Evolutionary conservation across 2,888 invertebrate genomes (phyloP).

Genomic region (Idaea straminata): DNA sequence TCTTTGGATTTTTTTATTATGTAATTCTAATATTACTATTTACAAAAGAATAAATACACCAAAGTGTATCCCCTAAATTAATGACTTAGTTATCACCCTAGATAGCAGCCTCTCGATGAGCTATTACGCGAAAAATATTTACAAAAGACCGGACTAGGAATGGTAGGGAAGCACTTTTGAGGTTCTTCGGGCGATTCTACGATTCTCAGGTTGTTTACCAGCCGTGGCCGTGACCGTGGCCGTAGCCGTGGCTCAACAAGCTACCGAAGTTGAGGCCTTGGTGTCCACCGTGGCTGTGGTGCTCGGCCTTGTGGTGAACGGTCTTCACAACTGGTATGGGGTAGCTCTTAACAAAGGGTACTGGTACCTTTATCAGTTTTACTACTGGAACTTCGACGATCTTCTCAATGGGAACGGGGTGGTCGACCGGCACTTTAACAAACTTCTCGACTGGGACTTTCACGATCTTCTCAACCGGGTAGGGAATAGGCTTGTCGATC

Average conservation of each 20-base stretch:
- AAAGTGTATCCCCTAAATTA: constrained; percentile 63
- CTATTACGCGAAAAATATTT: constrained; percentile 65
- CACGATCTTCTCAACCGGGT: constrained; percentile 81
- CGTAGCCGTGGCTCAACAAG: constrained; percentile 25
- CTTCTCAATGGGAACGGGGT: constrained; percentile 76
- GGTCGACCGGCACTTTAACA: constrained; percentile 76
- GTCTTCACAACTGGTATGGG: constrained; percentile 70
- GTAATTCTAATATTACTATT: constrained; percentile 67
- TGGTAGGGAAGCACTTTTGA: constrained; percentile 37
- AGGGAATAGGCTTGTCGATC: constrained; percentile 80
- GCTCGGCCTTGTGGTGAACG: constrained; percentile 63
- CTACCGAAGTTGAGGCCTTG: constrained; percentile 28
- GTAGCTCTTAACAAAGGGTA: constrained; percentile 66
- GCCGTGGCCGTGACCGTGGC: constrained; percentile 31
- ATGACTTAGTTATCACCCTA: constrained; percentile 80
- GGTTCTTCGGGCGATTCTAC: constrained; percentile 21
- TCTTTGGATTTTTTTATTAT: constrained; percentile 65
- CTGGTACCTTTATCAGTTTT: constrained; percentile 71
- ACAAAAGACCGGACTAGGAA: constrained; percentile 64
- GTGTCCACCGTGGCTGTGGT: constrained; percentile 29
- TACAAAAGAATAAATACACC: constrained; percentile 62
- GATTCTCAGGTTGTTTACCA: constrained; percentile 28
- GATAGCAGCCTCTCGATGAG: constrained; percentile 77
- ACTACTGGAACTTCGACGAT: constrained; percentile 77
- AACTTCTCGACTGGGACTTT: constrained; percentile 79